Conservation (phyloP, 2,797 vertebrate species). For the Prunella strophiata region DNA sequence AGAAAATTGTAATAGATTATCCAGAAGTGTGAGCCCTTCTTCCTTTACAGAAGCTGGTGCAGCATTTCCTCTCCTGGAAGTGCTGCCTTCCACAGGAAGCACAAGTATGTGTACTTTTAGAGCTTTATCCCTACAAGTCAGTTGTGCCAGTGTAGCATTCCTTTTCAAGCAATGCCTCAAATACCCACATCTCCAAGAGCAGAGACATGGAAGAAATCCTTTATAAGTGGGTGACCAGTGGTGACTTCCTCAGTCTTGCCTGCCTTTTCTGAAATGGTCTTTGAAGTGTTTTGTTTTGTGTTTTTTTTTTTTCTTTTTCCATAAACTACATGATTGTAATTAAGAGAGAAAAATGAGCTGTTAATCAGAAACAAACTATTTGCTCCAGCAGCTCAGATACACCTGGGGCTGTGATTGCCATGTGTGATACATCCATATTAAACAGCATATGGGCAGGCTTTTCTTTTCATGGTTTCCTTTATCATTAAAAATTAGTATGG, state of each 20-base stretch:
- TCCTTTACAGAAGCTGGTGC: background rate
- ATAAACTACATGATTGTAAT: background rate
- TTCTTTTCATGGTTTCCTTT: background rate
- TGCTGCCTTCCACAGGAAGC: background rate
- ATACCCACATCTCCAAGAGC: background rate
- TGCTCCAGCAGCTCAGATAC: constrained; percentile 10
- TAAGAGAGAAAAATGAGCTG: constrained; percentile 18
- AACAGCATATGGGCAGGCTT: constrained; percentile 29
- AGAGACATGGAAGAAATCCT: background rate
- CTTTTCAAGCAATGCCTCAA: background rate
- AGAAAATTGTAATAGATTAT: background rate
- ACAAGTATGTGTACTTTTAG: background rate
- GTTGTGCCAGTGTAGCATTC: background rate
- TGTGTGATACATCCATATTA: constrained; percentile 30
- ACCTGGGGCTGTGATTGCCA: constrained; percentile 25
- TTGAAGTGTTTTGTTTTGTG: background rate
- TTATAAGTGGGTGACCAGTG: background rate
- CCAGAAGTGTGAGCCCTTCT: background rate
- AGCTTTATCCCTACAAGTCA: background rate
- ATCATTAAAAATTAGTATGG: background rate
- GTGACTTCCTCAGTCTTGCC: background rate
- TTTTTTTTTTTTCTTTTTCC: background rate
- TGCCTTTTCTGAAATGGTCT: background rate
- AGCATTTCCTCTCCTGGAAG: background rate
- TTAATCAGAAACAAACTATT: constrained; percentile 30